phyloP scores from a whole-genome alignment of 30 jellyfish, hydroid and myxozoan genomes.

The Aurelia aurita complex sp. Pacific region DNA sequence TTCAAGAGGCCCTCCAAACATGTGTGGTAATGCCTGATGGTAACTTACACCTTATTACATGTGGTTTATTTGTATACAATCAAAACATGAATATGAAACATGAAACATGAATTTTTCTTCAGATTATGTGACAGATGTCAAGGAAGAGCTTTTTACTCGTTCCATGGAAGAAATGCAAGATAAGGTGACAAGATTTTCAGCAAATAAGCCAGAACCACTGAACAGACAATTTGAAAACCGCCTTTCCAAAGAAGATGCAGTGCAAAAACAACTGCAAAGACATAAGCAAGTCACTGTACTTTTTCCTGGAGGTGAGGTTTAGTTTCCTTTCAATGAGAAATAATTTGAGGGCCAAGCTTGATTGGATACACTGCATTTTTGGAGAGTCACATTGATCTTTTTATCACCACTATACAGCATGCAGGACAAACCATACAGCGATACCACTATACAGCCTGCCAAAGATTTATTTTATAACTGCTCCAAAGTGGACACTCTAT shows the following conservation, averaged over 20 bases:
- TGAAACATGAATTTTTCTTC: background rate
- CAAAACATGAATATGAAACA: no score
- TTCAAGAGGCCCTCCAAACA: no score
- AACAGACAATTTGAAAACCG: conserved; percentile 10
- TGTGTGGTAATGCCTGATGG: background rate
- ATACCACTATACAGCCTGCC: no score
- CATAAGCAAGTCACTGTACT: conserved; percentile 5
- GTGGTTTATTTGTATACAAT: background rate
- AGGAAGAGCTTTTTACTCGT: background rate
- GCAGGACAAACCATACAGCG: no score
- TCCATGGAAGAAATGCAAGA: background rate
- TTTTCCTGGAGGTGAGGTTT: conserved; percentile 9
- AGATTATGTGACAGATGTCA: conserved; percentile 5
- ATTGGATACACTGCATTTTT: no score
- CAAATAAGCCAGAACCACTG: conserved; percentile 5
- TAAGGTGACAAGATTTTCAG: background rate
- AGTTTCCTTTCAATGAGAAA: no score
- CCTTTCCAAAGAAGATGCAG: conserved; percentile 1
- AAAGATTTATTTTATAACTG: no score
- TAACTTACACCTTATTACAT: background rate
- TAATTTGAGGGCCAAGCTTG: no score
- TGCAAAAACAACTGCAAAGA: conserved; percentile 9
- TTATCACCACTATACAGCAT: no score
- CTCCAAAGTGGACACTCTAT: no score
- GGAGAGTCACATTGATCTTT: no score